Evolutionary conservation across 2,113 vertebrate genomes (phyloP).

Genomic region (Microtus oregoni): DNA sequence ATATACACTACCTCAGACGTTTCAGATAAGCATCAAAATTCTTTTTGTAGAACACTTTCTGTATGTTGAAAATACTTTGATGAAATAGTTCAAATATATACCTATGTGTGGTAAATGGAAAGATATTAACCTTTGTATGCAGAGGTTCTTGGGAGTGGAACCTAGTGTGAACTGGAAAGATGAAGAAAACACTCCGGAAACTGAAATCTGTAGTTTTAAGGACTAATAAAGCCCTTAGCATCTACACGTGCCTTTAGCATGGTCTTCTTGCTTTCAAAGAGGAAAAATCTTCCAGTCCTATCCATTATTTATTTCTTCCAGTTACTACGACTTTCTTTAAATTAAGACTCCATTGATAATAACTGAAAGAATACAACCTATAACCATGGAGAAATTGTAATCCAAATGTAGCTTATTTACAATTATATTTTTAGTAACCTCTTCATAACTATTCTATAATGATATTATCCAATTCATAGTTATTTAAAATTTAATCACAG

Average conservation of each 20-base stretch:
- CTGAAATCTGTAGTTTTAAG: not conserved
- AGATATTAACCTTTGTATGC: not conserved
- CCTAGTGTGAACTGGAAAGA: not conserved
- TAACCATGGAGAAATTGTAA: not conserved
- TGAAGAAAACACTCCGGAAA: not conserved
- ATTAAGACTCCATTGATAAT: not conserved
- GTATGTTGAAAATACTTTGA: not conserved
- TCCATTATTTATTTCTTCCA: not conserved
- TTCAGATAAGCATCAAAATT: not conserved
- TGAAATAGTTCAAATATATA: not conserved
- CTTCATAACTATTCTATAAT: not conserved
- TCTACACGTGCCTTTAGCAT: not conserved
- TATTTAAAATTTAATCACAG: not conserved
- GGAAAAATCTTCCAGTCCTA: not conserved
- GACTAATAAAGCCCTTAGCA: not conserved
- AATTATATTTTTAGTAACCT: not conserved
- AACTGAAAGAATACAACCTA: not conserved
- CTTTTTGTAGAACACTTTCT: not conserved
- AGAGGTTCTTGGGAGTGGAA: not conserved
- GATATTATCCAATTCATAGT: not conserved
- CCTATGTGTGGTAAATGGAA: not conserved
- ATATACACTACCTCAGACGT: not conserved
- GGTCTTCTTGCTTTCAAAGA: not conserved
- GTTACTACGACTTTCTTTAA: not conserved
- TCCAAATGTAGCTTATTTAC: not conserved